phyloP scores from a whole-genome alignment of 2,113 vertebrate genomes.

The Tympanuchus pallidicinctus region DNA sequence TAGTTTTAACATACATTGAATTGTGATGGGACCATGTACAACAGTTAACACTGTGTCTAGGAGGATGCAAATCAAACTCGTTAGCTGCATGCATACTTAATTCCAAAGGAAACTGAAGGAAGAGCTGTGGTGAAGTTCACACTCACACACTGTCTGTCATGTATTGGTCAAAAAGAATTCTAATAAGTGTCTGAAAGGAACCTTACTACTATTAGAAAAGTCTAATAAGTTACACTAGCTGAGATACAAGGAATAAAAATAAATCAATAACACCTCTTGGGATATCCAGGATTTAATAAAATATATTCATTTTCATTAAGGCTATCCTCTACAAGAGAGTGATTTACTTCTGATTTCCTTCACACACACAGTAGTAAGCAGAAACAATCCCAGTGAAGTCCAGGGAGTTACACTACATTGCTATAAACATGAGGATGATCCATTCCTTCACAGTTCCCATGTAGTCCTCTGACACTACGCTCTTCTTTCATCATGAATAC shows the following conservation, averaged over 20 bases:
- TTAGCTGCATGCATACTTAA: not conserved
- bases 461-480: not conserved
- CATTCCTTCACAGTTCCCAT: not conserved
- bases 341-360: not conserved
- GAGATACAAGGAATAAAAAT: not conserved
- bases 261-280: slow-evolving; percentile 9
- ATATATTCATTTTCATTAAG: not conserved
- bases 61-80: not conserved
- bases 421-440: not conserved
- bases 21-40: not conserved
- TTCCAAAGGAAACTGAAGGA: not conserved
- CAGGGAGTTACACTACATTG: not conserved
- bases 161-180: not conserved
- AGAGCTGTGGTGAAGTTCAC: not conserved
- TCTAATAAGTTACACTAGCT: slow-evolving; percentile 1
- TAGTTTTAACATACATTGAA: not conserved
- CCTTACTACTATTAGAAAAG: not conserved
- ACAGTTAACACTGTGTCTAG: not conserved
- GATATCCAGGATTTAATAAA: slow-evolving; percentile 18
- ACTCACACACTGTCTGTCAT: not conserved
- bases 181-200: not conserved
- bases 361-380: not conserved
- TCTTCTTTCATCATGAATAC: not conserved
- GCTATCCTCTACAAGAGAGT: not conserved
- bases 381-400: not conserved